Evolutionary conservation across 2,113 vertebrate species (phyloP).

Genomic region (Ramphastos sulfuratus): DNA sequence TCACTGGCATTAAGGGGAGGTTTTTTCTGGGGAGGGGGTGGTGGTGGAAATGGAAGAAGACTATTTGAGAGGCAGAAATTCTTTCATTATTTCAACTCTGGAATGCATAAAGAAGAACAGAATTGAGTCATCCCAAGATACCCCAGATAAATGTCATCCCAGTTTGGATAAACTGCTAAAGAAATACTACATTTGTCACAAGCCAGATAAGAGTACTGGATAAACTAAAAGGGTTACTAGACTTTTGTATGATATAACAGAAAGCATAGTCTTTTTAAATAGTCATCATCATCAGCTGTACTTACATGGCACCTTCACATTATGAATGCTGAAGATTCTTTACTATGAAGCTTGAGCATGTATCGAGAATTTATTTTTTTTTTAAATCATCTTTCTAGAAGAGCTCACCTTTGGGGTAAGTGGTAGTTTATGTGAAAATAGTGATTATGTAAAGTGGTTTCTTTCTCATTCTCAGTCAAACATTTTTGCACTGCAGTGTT

Average conservation of each 20-base stretch:
- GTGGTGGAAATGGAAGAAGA: neutral
- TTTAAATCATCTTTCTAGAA: neutral
- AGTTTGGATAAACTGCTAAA: constrained; percentile 9
- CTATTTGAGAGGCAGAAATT: neutral
- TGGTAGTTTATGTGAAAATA: neutral
- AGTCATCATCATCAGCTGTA: neutral
- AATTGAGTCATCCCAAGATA: neutral
- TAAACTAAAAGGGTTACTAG: constrained; percentile 25
- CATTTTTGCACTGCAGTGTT: neutral
- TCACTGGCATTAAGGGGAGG: neutral
- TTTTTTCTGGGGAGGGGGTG: neutral
- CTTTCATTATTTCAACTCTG: constrained; percentile 20
- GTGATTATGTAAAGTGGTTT: neutral
- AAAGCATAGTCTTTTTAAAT: neutral
- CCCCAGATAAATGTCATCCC: neutral
- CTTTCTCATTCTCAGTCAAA: neutral
- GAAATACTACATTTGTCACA: constrained; percentile 9
- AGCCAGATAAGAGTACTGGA: neutral
- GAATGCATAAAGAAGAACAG: constrained; percentile 25
- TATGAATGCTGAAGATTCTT: neutral
- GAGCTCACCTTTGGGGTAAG: neutral
- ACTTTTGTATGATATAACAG: neutral
- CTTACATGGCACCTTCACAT: neutral
- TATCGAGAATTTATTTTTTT: neutral
- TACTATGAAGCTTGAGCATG: neutral